Evolutionary conservation across 2,113 vertebrate genomes (phyloP).

Genomic region (Rhabdomys dilectus): DNA sequence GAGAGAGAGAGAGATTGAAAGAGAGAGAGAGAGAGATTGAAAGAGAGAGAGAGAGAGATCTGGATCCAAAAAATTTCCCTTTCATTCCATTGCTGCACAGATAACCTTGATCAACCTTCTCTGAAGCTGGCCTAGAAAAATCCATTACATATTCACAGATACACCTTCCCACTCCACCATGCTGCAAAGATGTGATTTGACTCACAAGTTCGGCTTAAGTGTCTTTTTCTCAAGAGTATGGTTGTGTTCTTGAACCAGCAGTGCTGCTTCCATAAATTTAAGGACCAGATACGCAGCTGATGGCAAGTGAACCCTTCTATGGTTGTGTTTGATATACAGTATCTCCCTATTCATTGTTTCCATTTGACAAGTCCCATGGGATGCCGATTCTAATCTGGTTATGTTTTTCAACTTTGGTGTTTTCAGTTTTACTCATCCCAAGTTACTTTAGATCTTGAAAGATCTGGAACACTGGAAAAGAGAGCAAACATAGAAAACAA

Average conservation of each 20-base stretch:
- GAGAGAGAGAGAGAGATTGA: background rate
- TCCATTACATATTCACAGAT: constrained; percentile 68
- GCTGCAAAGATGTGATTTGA: constrained; percentile 66
- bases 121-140: constrained; percentile 75
- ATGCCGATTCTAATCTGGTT: background rate
- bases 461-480: background rate
- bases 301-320: background rate
- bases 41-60: background rate
- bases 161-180: background rate
- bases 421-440: constrained; percentile 23
- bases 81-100: constrained; percentile 47
- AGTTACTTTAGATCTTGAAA: constrained; percentile 39
- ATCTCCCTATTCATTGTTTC: background rate
- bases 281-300: background rate
- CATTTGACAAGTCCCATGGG: background rate
- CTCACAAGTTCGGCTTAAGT: constrained; percentile 38
- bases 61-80: background rate
- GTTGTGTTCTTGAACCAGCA: constrained; percentile 40
- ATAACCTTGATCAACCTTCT: constrained; percentile 70
- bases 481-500: background rate
- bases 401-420: constrained; percentile 22
- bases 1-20: no score
- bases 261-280: constrained; percentile 1
- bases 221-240: constrained; percentile 10
- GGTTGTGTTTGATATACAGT: background rate